Percentiles rank a stretch among this genome's conserved stretches.
phyloP scores from a whole-genome alignment of 2,113 vertebrate species.

The Rattus norvegicus region DNA sequence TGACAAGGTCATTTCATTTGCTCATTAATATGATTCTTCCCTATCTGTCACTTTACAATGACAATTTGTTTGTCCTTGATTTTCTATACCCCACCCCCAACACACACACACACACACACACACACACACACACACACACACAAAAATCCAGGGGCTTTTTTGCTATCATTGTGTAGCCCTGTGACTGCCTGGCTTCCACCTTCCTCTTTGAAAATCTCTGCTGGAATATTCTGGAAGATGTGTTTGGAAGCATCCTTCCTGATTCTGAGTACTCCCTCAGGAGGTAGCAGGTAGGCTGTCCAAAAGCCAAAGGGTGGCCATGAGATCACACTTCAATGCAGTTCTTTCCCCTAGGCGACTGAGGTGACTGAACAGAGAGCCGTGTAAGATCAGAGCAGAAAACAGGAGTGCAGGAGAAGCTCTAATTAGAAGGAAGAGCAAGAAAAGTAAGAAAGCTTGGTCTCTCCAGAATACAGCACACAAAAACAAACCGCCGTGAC shows the following conservation, averaged over 20 bases:
- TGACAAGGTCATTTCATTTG: background rate
- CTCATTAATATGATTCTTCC: background rate
- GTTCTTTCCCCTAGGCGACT: background rate
- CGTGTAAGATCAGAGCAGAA: constrained; percentile 10
- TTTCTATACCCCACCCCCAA: background rate
- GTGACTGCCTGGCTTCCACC: no score
- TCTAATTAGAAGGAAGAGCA: constrained; percentile 37
- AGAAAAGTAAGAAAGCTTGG: background rate
- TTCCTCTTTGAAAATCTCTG: background rate
- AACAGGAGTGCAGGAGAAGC: constrained; percentile 3
- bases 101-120: background rate
- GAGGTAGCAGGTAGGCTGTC: background rate
- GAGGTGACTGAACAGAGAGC: constrained; percentile 40
- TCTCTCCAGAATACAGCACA: constrained; percentile 19
- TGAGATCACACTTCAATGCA: constrained; percentile 1
- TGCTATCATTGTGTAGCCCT: background rate
- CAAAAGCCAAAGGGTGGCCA: constrained; percentile 28
- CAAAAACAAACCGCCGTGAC: constrained; percentile 57
- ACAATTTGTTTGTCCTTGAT: background rate
- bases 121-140: no score
- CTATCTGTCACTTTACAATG: background rate
- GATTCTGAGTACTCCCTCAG: background rate
- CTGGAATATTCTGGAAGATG: background rate
- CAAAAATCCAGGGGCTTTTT: background rate
- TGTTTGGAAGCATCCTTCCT: background rate